Conservation (phyloP, 2,797 vertebrate genomes). For the Clarias platycephalus region DNA sequence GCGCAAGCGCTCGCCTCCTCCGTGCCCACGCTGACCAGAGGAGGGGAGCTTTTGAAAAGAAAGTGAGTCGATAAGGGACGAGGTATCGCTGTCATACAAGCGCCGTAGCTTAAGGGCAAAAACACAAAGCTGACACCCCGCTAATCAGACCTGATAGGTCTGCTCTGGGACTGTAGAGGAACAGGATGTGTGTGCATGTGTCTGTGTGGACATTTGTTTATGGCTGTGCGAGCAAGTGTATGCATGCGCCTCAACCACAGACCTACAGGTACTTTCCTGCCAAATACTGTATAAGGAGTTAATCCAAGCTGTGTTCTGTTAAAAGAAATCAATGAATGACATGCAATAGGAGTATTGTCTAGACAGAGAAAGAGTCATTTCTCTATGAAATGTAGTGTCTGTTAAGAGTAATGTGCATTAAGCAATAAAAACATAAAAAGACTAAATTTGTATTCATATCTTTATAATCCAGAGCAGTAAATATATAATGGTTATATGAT, state of each 20-base stretch:
- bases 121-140: conserved; percentile 64
- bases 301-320: not conserved
- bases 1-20: conserved; percentile 43
- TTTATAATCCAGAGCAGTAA: conserved; percentile 28
- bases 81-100: conserved; percentile 55
- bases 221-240: conserved; percentile 15
- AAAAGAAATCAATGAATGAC: conserved; percentile 31
- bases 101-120: conserved; percentile 55
- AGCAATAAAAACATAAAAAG: conserved; percentile 34
- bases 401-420: conserved; percentile 30
- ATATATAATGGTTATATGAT: conserved; percentile 36
- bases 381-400: conserved; percentile 25
- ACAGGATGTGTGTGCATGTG: conserved; percentile 31
- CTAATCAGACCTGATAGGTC: conserved; percentile 70
- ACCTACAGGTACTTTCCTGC: conserved; percentile 15
- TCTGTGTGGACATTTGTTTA: conserved; percentile 21
- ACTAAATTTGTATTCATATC: conserved; percentile 41
- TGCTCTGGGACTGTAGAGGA: conserved; percentile 65
- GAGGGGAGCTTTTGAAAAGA: conserved; percentile 50
- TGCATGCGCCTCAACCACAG: conserved; percentile 46
- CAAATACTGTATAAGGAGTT: not conserved
- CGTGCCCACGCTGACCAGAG: conserved; percentile 56
- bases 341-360: conserved; percentile 6
- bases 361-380: conserved; percentile 22
- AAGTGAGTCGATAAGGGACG: conserved; percentile 53